phyloP scores from a whole-genome alignment of 92 coral and sea anemone species.

The Micromussa lordhowensis region DNA sequence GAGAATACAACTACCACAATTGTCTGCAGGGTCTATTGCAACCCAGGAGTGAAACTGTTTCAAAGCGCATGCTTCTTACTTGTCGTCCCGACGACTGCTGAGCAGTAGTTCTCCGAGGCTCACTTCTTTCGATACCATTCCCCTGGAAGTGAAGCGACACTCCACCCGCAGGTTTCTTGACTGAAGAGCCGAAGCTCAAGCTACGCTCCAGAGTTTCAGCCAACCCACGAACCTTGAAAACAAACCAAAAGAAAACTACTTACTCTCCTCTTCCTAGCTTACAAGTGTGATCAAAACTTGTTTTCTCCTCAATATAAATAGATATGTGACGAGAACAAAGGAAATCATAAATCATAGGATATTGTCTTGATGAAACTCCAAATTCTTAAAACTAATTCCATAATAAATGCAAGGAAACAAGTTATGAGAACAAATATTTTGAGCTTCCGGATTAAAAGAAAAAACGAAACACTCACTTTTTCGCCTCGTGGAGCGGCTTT shows the following conservation, averaged over 20 bases:
- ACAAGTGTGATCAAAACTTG: neutral
- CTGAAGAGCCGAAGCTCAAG: slow-evolving; percentile 68
- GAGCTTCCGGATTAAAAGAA: neutral
- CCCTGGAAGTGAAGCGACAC: slow-evolving; percentile 84
- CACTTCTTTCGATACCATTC: slow-evolving; percentile 21
- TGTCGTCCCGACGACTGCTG: slow-evolving; percentile 58
- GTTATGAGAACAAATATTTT: neutral
- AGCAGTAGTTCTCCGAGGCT: slow-evolving; percentile 18
- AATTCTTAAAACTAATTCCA: neutral
- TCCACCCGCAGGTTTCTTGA: slow-evolving; percentile 92
- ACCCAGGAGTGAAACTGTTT: neutral
- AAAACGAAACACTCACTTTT: slow-evolving; percentile 28
- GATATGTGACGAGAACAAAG: neutral
- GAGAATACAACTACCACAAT: too few species aligned
- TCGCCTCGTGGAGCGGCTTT: slow-evolving; percentile 42
- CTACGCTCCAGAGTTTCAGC: slow-evolving; percentile 83
- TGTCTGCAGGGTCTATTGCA: too few species aligned
- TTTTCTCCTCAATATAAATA: neutral
- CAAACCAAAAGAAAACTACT: neutral
- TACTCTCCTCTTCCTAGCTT: neutral
- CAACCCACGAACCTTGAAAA: slow-evolving; percentile 79
- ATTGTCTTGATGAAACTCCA: neutral
- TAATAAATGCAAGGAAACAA: too few species aligned
- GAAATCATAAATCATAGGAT: neutral
- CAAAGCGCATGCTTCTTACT: slow-evolving; percentile 25